Conservation (phyloP, 2,888 invertebrate species). For the Koerneria pararmatus region DNA sequence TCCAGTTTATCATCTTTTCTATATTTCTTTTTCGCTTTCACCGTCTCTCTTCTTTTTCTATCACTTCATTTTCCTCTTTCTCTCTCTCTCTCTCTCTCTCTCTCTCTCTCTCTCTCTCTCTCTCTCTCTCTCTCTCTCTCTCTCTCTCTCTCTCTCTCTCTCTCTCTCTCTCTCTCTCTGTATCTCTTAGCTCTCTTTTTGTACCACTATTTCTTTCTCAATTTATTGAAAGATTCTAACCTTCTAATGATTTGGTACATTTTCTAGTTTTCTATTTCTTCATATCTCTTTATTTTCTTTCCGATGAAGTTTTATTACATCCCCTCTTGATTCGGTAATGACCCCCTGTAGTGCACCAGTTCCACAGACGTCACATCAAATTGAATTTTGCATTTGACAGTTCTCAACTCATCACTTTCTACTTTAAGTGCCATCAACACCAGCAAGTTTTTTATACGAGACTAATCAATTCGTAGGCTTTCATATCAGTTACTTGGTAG, state of each 20-base stretch:
- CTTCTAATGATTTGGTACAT: background rate
- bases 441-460: no score
- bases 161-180: slow-evolving; percentile 7
- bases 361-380: no score
- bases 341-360: no score
- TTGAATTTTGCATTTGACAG: no score
- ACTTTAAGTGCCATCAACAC: no score
- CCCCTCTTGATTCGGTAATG: no score
- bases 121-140: slow-evolving; percentile 11
- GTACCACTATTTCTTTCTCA: background rate
- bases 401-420: no score
- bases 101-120: slow-evolving; percentile 1
- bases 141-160: slow-evolving; percentile 7
- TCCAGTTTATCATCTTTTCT: no score
- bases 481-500: no score
- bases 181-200: background rate
- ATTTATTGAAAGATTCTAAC: background rate
- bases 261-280: slow-evolving; percentile 12
- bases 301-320: background rate
- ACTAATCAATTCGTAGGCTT: no score
- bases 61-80: background rate
- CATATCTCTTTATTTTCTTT: background rate
- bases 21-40: no score
- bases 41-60: no score
- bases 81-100: background rate